Evolutionary conservation across 1,140 invertebrate species (phyloP).

Genomic region (Aphidius gifuensis): DNA sequence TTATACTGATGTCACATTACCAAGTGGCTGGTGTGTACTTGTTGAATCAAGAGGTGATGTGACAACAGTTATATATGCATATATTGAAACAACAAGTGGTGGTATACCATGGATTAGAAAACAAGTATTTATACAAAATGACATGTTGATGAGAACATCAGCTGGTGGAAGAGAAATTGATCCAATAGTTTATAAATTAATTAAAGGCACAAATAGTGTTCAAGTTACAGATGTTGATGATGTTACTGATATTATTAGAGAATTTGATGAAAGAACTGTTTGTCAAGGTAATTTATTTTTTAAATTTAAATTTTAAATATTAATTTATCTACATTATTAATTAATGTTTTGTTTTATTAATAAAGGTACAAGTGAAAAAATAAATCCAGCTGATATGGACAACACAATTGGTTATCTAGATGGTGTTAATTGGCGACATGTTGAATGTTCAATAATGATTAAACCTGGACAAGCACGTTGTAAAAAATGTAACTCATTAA

Average conservation of each 20-base stretch:
- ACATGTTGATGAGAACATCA: slow-evolving; percentile 44
- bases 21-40: slow-evolving; percentile 42
- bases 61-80: slow-evolving; percentile 44
- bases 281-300: slow-evolving; percentile 36
- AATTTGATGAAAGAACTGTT: slow-evolving; percentile 43
- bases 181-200: slow-evolving; percentile 39
- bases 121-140: slow-evolving; percentile 45
- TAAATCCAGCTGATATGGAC: slow-evolving; percentile 26
- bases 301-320: neutral
- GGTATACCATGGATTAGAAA: slow-evolving; percentile 46
- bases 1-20: slow-evolving; percentile 44
- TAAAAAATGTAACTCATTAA: slow-evolving; percentile 40
- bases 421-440: slow-evolving; percentile 44
- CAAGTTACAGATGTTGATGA: slow-evolving; percentile 34
- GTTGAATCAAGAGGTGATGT: slow-evolving; percentile 43
- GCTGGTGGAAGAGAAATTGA: slow-evolving; percentile 41
- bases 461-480: slow-evolving; percentile 37
- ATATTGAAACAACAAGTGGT: slow-evolving; percentile 37
- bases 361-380: slow-evolving; percentile 22
- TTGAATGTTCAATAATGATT: slow-evolving; percentile 43
- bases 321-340: neutral
- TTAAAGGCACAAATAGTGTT: slow-evolving; percentile 34
- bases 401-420: slow-evolving; percentile 35
- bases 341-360: neutral
- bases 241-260: slow-evolving; percentile 45